Base-by-base conservation (phyloP, 2,797 vertebrate species). In the Bufotes viridis region DNA sequence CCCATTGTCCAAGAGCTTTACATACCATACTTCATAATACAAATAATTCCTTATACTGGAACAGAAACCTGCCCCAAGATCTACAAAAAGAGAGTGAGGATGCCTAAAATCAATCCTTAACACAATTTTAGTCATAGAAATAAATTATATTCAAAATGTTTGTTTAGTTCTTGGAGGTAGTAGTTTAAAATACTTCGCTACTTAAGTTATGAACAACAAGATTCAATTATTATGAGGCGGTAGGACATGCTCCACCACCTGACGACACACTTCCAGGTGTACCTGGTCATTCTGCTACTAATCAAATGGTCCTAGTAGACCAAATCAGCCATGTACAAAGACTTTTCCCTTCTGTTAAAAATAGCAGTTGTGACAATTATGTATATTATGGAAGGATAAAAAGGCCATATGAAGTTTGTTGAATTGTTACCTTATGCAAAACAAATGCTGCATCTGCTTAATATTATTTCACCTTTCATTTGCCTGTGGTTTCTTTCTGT, bases 361-460 rank as follows among this genome's bases (percentile, higher is more conserved):
- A 70, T 29, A 70, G 15, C 14, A 29, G 26, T 70, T 70, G 67
- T 70, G 26, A 70, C 14, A 70, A 70, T 29, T 29, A 34, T 29
- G 67, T 17, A 17, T 70, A 70, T 70, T 29, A 34, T 70, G 26
- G 67, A 70, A 29, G 26, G 26, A 70, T 70, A 34, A 26, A 70
- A 34, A 70, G 26, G 14, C 13, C 67, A 29, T 18, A 34, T 70
- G 26, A 70, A 17, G 24, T 26, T 70, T 79, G 51, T 53, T 15
- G 78, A 53, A 53, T 79, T 79, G 67, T 70, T 70, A 70, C 67
- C 67, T 34, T 70, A 70, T 70, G 67, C 15, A 70, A 70, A 70
- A 70, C 24, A 70, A 70, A 29, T 70, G 26, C 34, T 70, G 26
- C 67, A 70, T 70, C 67, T 70, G 67, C 67, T 70, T 70, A 70